Base-by-base conservation (phyloP, 2,797 vertebrate species). In the Schizopygopsis pylzovi region DNA sequence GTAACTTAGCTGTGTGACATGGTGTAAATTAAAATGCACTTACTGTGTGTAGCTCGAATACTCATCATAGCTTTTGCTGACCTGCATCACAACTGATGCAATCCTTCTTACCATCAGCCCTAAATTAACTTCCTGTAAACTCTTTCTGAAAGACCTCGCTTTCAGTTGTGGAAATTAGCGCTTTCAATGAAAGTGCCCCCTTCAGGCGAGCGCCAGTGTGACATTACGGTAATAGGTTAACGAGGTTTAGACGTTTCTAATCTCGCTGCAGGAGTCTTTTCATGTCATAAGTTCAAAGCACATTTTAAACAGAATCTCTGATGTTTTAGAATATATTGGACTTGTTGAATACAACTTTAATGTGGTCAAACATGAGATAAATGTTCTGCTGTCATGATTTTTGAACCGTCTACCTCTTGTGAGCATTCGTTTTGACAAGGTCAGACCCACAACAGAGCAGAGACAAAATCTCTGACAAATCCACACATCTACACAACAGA, bases 151-250 rank as follows among this genome's bases (percentile, higher is more conserved):
- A 85, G 20, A 39, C 56, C 7, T 41, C 9, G 22, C 82, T 88
- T 92, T 90, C 79, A 88, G 73, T 70, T 81, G 82, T 71, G 77
- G 85, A 91, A 91, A 92, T 92, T 85, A 93, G 89, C 39, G 15
- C 3, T 20, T 45, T 81, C 91, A 88, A 90, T 86, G 87, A 87
- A 82, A 86, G n/a, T 12, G 18, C 20, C n/a, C 79, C 28, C 16
- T 18, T 54, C 41, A 76, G n/a, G 56, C 4, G 16, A 63, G 70
- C 15, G 33, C 47, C 59, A 68, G 25, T n/a, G 12, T 43, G 81
- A 79, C 37, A 59, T 59, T 84, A 39, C 20, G 16, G n/a, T 39
- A 41, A 72, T 37, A 49, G 37, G 61, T 67, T 78, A 43, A 18
- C 16, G n/a, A 33, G 54, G 71, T 70, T 56, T 45, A 47, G n/a